Conservation (phyloP, 2,113 vertebrate genomes). For the Ancistrus triradiatus region DNA sequence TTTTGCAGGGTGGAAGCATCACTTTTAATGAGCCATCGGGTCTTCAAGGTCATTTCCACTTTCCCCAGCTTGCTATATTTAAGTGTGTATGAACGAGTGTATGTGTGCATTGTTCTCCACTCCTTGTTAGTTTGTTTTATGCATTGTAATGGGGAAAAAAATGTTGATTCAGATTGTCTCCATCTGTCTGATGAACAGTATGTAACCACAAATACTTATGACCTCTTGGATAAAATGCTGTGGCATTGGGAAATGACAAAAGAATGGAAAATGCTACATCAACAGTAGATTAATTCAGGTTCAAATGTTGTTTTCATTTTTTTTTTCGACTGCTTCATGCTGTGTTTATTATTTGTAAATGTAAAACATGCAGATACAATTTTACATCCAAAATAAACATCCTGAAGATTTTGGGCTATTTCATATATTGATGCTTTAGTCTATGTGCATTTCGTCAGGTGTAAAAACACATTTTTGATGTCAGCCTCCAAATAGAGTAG, state of each 20-base stretch:
- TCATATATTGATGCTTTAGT: conserved; percentile 36
- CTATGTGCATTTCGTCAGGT: conserved; percentile 62
- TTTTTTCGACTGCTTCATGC: not conserved
- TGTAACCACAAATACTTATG: conserved; percentile 60
- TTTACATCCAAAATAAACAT: conserved; percentile 10
- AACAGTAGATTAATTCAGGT: not conserved
- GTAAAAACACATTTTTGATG: conserved; percentile 56
- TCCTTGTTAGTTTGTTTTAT: conserved; percentile 59
- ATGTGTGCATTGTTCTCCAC: conserved; percentile 32
- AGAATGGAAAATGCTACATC: conserved; percentile 7
- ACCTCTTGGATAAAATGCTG: conserved; percentile 57
- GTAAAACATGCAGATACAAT: conserved; percentile 1
- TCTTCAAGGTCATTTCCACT: conserved; percentile 67
- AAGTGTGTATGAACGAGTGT: conserved; percentile 30
- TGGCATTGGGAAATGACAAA: conserved; percentile 40
- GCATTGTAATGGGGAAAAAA: conserved; percentile 68
- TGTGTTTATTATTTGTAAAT: conserved; percentile 19
- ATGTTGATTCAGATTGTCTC: conserved; percentile 66
- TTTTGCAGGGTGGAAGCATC: conserved; percentile 61
- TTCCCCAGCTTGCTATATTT: conserved; percentile 37
- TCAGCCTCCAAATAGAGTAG: conserved; percentile 61
- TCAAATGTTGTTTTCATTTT: conserved; percentile 3
- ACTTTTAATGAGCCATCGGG: conserved; percentile 70
- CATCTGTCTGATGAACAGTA: conserved; percentile 65
- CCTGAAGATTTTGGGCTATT: not conserved